phyloP scores from a whole-genome alignment of 1,140 invertebrate species.

The Metaphire vulgaris region DNA sequence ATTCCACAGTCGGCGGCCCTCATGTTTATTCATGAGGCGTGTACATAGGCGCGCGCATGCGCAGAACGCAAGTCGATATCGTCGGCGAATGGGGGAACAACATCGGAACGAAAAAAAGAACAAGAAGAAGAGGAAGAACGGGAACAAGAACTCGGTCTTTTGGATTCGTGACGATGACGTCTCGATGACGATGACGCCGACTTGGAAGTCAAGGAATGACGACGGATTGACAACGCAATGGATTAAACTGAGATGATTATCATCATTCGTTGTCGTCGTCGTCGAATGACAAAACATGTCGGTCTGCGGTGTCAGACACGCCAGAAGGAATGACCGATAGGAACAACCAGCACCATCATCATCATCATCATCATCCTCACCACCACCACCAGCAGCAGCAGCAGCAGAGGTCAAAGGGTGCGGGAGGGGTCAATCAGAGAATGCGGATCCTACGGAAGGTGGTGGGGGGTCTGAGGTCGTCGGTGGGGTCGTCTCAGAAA shows the following conservation, averaged over 20 bases:
- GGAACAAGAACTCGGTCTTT: no score
- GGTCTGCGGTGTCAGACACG: not conserved
- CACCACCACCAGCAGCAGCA: not conserved
- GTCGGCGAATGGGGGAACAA: no score
- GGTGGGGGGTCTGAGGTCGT: slow-evolving; percentile 83
- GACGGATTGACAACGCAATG: not conserved
- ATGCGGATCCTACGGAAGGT: slow-evolving; percentile 92
- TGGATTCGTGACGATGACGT: no score
- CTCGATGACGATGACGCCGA: no score
- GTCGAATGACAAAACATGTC: not conserved
- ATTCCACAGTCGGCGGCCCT: no score
- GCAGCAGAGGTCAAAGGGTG: not conserved
- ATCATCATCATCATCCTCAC: no score
- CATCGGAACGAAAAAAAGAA: no score
- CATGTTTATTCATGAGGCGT: no score
- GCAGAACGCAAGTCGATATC: no score
- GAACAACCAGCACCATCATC: not conserved
- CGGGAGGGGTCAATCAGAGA: slow-evolving; percentile 29
- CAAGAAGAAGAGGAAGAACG: no score
- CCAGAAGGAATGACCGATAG: not conserved
- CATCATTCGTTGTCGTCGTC: not conserved
- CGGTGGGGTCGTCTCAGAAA: slow-evolving; percentile 64
- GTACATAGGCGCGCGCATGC: no score
- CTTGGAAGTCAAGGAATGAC: no score
- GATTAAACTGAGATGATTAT: not conserved